Evolutionary conservation across 2,113 vertebrate species (phyloP).

Genomic region (Vulpes lagopus): DNA sequence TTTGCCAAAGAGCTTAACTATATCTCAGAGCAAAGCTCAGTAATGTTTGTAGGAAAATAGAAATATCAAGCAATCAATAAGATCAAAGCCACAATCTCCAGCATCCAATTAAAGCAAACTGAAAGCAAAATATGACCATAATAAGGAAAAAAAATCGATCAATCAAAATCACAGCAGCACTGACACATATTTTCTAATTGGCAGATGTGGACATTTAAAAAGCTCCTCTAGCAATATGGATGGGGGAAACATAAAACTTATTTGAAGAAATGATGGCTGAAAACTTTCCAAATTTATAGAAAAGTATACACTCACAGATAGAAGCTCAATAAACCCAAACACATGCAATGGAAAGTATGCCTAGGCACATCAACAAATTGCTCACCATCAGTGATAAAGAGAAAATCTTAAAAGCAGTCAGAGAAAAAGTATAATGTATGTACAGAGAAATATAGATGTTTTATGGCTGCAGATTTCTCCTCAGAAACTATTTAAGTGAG

Average conservation of each 20-base stretch:
- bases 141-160: neutral
- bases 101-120: neutral
- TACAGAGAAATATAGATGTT: neutral
- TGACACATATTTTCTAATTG: neutral
- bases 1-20: neutral
- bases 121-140: neutral
- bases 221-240: neutral
- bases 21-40: neutral
- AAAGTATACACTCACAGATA: neutral
- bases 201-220: neutral
- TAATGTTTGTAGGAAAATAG: neutral
- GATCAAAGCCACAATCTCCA: neutral
- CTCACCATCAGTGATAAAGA: neutral
- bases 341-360: neutral
- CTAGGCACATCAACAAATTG: neutral
- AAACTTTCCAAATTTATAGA: neutral
- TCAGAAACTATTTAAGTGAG: neutral
- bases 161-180: neutral
- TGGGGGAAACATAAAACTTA: neutral
- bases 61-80: neutral
- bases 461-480: neutral
- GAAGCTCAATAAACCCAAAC: neutral
- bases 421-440: neutral
- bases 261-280: neutral
- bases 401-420: neutral